Conservation (phyloP, 2,888 invertebrate species). For the Cynaeus angustus region DNA sequence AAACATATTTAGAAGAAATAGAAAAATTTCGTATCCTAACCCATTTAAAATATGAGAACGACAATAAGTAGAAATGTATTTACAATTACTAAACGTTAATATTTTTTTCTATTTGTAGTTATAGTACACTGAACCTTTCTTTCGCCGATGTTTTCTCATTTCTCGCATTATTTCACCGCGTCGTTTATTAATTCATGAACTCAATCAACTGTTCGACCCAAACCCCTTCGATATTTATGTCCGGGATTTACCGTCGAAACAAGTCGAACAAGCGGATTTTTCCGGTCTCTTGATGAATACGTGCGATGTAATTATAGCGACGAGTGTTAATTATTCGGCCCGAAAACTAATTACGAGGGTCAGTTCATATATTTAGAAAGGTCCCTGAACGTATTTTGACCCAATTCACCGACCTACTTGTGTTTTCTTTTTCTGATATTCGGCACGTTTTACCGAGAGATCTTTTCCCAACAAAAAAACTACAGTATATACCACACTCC, state of each 20-base stretch:
- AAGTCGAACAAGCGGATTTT: constrained; percentile 15
- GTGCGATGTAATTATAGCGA: constrained; percentile 24
- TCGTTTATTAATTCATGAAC: neutral
- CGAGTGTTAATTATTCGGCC: constrained; percentile 36
- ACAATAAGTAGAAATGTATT: too few relatives aligned
- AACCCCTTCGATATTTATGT: neutral
- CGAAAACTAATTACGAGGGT: constrained; percentile 37
- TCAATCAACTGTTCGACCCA: neutral
- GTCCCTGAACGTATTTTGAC: constrained; percentile 14
- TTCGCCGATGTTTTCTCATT: too few relatives aligned
- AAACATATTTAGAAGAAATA: too few relatives aligned
- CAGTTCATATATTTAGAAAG: constrained; percentile 28
- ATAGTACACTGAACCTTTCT: too few relatives aligned
- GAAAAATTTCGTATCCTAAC: too few relatives aligned
- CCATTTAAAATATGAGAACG: too few relatives aligned
- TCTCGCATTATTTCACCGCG: too few relatives aligned
- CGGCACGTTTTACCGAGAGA: constrained; percentile 18
- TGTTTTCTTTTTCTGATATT: neutral
- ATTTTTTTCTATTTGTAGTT: too few relatives aligned
- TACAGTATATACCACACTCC: neutral
- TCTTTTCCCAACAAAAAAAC: constrained; percentile 14
- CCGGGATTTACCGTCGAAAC: constrained; percentile 9
- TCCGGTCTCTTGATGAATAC: constrained; percentile 25
- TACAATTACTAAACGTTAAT: too few relatives aligned
- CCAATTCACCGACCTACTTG: constrained; percentile 18